Base-by-base conservation (phyloP, 2,797 vertebrate genomes). In the Manis pentadactyla region DNA sequence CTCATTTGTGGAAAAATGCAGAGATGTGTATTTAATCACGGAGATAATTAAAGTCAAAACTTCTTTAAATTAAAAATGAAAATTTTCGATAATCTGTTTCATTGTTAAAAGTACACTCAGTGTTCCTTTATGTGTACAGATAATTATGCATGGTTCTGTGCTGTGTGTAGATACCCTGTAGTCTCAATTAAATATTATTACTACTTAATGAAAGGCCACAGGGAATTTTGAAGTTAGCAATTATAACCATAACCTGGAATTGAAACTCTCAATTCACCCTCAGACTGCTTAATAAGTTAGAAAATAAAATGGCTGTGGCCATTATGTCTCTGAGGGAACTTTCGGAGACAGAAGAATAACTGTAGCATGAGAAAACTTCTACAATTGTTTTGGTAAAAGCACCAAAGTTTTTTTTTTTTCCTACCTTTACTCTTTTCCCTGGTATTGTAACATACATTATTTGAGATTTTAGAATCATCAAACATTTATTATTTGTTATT, bases 21-120 rank as follows among this genome's bases (percentile, higher is more conserved):
- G 71, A 97, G 55, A 97, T 97, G 94, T 97, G 39, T 51, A 95
- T 98, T 96, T 97, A 98, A 98, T 95, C 95, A 97, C 53, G 78
- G 42, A 96, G 78, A 94, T 88, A 17, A 96, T 96, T 95, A 87
- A 98, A 98, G 31, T 89, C 31, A 98, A 98, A 98, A 98, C 7
- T 94, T 46, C 46, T 46, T 46, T 88, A 97, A 91, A 97, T 95
- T 82, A 94, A 98, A 98, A 98, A 94, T 79, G 25, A 88, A 94
- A 73, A 95, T 96, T 95, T 98, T 97, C 97, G 81, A 91, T 88
- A 87, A 83, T 71, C 15, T 59, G 0, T 93, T 96, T 96, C 83
- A 93, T 69, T 97, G 64, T 95, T 85, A 91, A 87, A 97, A 94
- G 18, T 63, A 90, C 42, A 19, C 71, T 95, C 27, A n/a, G 27